These are phyloP conservation scores for Ormyrus nitidulus DNA, from an alignment of 2,888 invertebrate species.

Conservation along the genomic window DNA sequence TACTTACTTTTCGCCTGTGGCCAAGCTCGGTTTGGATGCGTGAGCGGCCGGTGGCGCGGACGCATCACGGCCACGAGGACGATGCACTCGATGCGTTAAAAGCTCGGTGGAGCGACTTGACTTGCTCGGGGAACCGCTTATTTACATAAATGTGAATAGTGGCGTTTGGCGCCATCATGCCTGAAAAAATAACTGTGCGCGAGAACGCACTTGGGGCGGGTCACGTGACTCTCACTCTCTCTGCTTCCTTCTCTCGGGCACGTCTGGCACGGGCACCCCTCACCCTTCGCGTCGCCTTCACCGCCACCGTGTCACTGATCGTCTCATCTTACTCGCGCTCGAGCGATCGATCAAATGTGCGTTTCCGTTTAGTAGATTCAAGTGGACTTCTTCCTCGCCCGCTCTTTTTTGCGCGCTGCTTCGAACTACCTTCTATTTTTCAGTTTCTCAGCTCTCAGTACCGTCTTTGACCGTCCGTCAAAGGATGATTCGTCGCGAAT, in stretches of 20 bases:
- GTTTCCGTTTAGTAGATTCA: conserved; percentile 8
- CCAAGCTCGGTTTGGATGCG: conserved; percentile 40
- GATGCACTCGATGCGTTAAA: conserved; percentile 52
- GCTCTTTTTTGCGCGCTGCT: conserved; percentile 4
- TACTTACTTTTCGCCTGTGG: conserved; percentile 50
- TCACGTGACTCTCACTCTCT: conserved; percentile 74
- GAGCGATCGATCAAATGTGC: conserved; percentile 38
- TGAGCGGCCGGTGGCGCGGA: conserved; percentile 32
- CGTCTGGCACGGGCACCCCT: not conserved
- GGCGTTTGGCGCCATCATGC: conserved; percentile 79
- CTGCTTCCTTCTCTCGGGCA: not conserved
- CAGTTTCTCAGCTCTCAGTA: no score
- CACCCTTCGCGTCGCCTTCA: not conserved
- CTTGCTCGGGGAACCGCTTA: conserved; percentile 69
- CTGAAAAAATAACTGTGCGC: conserved; percentile 74
- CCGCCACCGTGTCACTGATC: not conserved
- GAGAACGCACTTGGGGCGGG: conserved; percentile 58
- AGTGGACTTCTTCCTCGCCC: not conserved
- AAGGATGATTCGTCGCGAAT: no score
- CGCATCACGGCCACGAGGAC: conserved; percentile 45
- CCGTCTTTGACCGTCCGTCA: no score
- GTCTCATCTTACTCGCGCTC: conserved; percentile 20
- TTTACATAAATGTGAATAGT: conserved; percentile 75
- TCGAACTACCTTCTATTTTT: not conserved
- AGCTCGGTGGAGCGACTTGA: conserved; percentile 60